phyloP scores from a whole-genome alignment of 2,888 invertebrate genomes.

The Acleris sparsana region DNA sequence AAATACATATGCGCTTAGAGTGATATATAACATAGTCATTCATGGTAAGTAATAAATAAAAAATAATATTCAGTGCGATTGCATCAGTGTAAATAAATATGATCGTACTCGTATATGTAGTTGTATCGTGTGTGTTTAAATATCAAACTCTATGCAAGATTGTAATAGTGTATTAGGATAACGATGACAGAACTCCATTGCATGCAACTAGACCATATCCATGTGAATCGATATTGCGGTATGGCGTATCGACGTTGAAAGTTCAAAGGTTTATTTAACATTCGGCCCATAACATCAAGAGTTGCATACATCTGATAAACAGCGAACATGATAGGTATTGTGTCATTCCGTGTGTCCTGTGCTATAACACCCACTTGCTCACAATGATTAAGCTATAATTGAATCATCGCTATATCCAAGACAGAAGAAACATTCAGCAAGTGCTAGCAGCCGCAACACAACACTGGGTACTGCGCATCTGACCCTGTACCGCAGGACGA shows the following conservation, averaged over 20 bases:
- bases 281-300: conserved; percentile 4
- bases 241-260: conserved; percentile 15
- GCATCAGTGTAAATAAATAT: conserved; percentile 40
- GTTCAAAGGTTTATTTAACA: conserved; percentile 4
- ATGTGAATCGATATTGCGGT: conserved; percentile 43
- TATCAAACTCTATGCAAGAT: conserved; percentile 39
- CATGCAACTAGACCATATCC: conserved; percentile 55
- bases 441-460: conserved; percentile 56
- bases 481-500: conserved; percentile 42
- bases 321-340: conserved; percentile 5
- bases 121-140: conserved; percentile 39
- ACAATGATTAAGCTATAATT: conserved; percentile 21
- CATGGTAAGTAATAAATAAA: conserved; percentile 15
- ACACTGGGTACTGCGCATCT: conserved; percentile 42
- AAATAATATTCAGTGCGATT: conserved; percentile 43
- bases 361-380: conserved; percentile 38
- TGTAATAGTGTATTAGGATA: conserved; percentile 44
- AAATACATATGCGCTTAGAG: conserved; percentile 40
- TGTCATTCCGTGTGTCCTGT: conserved; percentile 22
- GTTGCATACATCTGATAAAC: conserved; percentile 11
- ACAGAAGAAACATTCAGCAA: conserved; percentile 53
- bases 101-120: conserved; percentile 9
- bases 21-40: conserved; percentile 29
- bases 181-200: conserved; percentile 53
- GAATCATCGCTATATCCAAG: no score